Conservation (phyloP, 2,797 vertebrate species). For the Erethizon dorsatum region DNA sequence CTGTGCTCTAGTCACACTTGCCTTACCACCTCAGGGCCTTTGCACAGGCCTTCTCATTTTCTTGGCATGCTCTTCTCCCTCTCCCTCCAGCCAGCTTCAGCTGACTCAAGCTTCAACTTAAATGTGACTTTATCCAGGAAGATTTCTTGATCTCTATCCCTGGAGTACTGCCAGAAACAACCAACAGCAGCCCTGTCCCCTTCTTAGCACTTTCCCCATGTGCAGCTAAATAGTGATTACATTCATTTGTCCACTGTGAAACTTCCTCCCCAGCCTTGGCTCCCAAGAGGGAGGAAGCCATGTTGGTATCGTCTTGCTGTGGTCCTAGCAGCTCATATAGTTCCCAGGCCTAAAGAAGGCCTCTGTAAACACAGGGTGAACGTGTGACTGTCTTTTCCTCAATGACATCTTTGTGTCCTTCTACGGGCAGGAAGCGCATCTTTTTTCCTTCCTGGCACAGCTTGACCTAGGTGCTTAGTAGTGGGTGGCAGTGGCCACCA, state of each 20-base stretch:
- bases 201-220: background rate
- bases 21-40: conserved; percentile 40
- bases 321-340: background rate
- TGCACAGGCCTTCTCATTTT: background rate
- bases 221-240: background rate
- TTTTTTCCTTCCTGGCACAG: background rate
- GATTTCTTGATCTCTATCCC: background rate
- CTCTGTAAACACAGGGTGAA: background rate
- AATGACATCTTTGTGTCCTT: background rate
- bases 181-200: background rate
- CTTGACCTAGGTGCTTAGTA: background rate
- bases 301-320: background rate
- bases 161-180: background rate
- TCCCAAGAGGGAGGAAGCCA: background rate
- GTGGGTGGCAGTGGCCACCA: background rate
- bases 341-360: background rate
- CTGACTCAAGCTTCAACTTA: background rate
- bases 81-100: background rate
- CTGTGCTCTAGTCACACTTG: background rate
- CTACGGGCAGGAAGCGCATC: background rate
- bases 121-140: background rate
- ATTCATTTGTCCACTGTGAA: background rate
- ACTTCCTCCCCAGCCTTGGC: background rate
- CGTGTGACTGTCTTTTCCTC: background rate
- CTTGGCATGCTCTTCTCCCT: background rate